These are phyloP conservation scores for Camponotus floridanus DNA, from an alignment of 1,140 invertebrate genomes.

Conservation along the genomic window DNA sequence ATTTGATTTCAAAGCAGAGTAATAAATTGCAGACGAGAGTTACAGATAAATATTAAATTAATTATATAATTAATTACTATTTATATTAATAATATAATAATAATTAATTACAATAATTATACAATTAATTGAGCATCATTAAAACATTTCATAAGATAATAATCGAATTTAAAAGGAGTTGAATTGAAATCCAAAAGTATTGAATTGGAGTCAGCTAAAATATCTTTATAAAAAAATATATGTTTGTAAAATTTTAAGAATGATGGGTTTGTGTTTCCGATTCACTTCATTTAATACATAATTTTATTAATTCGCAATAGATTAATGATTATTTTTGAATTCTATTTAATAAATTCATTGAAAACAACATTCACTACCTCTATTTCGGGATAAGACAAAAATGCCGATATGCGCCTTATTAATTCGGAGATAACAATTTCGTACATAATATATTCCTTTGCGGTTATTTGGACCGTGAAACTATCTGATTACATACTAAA, in stretches of 20 bases:
- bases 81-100: constrained; percentile 14
- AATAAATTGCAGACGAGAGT: constrained; percentile 8
- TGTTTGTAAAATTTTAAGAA: neutral
- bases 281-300: neutral
- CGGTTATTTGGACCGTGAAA: constrained; percentile 49
- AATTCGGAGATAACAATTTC: constrained; percentile 16
- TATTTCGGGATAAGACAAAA: constrained; percentile 39
- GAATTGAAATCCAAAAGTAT: too few relatives aligned
- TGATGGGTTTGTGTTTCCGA: neutral
- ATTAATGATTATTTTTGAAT: constrained; percentile 57
- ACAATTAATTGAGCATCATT: neutral
- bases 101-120: neutral
- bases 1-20: neutral
- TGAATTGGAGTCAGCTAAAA: too few relatives aligned
- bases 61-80: neutral
- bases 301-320: neutral
- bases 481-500: constrained; percentile 44
- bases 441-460: constrained; percentile 36
- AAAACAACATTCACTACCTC: constrained; percentile 58
- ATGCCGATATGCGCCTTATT: constrained; percentile 39
- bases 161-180: neutral
- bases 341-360: constrained; percentile 7
- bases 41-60: constrained; percentile 27
- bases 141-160: constrained; percentile 1
- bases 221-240: constrained; percentile 1